Evolutionary conservation across 2,888 invertebrate species (phyloP).

Genomic region (Drosophila neonasuta): DNA sequence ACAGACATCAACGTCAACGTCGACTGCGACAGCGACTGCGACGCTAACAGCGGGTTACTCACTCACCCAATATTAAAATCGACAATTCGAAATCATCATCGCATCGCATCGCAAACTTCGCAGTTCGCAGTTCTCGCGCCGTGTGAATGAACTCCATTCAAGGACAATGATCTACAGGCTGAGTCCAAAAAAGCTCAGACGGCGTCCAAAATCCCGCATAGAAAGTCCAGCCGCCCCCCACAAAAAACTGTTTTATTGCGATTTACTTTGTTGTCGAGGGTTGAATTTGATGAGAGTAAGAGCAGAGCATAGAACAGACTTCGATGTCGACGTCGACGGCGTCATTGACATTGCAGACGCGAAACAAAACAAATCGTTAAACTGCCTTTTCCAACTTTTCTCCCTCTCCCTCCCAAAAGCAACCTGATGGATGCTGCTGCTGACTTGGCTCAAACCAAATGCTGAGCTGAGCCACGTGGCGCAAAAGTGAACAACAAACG

Average conservation of each 20-base stretch:
- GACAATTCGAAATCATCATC: constrained; percentile 70
- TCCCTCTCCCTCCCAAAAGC: constrained; percentile 23
- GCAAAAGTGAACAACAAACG: constrained; percentile 47
- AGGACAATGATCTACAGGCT: constrained; percentile 79
- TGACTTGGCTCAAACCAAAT: constrained; percentile 8
- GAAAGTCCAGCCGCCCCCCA: constrained; percentile 11
- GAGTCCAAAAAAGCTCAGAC: constrained; percentile 8
- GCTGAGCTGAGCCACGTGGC: constrained; percentile 30
- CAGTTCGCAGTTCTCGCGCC: constrained; percentile 2
- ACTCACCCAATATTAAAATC: constrained; percentile 66
- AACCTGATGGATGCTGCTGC: constrained; percentile 64
- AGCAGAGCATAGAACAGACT: constrained; percentile 46
- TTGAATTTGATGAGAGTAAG: constrained; percentile 67
- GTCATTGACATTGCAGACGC: constrained; percentile 73
- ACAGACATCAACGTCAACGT: constrained; percentile 17
- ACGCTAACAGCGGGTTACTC: constrained; percentile 49
- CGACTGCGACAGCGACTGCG: neutral
- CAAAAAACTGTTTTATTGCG: constrained; percentile 63
- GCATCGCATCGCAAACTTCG: constrained; percentile 45
- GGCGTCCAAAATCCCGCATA: constrained; percentile 17
- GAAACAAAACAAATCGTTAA: constrained; percentile 76
- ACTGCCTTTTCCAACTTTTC: constrained; percentile 21
- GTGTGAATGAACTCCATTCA: constrained; percentile 80
- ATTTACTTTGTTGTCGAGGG: constrained; percentile 69
- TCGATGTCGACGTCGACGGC: constrained; percentile 3